A percentile compares a stretch with the other conserved stretches of the same genome.
Evolutionary conservation across 2,888 invertebrate species (phyloP).

Genomic region (Octodonta nipae): DNA sequence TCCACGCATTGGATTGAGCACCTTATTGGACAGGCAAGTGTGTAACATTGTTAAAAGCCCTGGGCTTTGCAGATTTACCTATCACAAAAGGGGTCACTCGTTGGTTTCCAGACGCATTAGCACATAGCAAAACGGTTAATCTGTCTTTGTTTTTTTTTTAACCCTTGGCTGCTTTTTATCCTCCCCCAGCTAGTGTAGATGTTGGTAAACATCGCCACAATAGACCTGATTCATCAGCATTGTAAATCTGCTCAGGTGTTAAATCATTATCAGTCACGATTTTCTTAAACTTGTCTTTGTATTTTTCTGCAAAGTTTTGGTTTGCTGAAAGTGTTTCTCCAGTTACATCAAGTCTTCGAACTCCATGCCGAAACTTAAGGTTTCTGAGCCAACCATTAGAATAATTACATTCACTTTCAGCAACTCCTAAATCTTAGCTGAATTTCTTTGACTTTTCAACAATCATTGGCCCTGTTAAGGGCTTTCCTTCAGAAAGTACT

Average conservation of each 20-base stretch:
- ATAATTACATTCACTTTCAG: background rate
- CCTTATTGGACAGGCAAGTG: slow-evolving; percentile 3
- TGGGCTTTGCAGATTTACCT: slow-evolving; percentile 2
- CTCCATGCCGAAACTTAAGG: background rate
- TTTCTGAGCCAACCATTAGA: background rate
- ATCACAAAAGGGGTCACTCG: slow-evolving; percentile 4
- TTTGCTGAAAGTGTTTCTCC: slow-evolving; percentile 1
- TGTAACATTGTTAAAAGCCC: slow-evolving; percentile 2
- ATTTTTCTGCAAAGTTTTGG: background rate
- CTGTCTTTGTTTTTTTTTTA: background rate
- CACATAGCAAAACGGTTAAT: slow-evolving; percentile 2
- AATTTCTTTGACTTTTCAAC: too few relatives aligned
- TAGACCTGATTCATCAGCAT: background rate
- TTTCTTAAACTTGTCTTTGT: background rate
- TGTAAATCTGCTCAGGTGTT: background rate
- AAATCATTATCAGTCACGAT: too few relatives aligned
- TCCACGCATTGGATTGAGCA: slow-evolving; percentile 4
- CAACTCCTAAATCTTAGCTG: too few relatives aligned
- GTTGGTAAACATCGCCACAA: slow-evolving; percentile 3
- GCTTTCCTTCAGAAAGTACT: background rate
- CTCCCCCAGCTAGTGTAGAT: slow-evolving; percentile 1
- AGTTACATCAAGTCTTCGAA: background rate
- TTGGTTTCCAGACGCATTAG: slow-evolving; percentile 4
- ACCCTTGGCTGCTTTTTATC: background rate
- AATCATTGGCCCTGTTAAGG: too few relatives aligned